These are phyloP conservation scores for Rhegmatorhina hoffmannsi DNA, from an alignment of 2,113 vertebrate species.

Conservation along the genomic window DNA sequence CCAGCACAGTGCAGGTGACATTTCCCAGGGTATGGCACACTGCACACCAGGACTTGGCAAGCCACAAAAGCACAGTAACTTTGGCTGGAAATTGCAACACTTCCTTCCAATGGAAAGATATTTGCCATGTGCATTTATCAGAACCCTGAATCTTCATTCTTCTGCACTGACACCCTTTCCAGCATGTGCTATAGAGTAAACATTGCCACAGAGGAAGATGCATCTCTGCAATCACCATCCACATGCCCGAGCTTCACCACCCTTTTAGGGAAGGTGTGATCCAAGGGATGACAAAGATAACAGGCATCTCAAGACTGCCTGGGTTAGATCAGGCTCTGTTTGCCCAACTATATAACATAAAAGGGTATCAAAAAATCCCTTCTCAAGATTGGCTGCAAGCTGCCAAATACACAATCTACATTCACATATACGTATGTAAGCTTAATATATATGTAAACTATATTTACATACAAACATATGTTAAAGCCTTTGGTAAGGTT, in stretches of 20 bases:
- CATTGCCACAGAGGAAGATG: neutral
- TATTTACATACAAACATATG: neutral
- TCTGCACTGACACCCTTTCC: neutral
- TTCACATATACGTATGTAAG: neutral
- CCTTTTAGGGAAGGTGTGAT: neutral
- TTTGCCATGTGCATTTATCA: accelerated
- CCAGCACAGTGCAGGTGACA: accelerated
- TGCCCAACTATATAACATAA: neutral
- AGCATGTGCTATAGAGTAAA: neutral
- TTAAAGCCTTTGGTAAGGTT: neutral
- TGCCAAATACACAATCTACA: neutral
- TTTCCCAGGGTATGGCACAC: neutral
- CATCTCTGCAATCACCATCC: neutral
- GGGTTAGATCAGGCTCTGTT: neutral
- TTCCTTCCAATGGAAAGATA: neutral
- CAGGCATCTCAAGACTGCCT: neutral
- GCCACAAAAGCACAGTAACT: neutral
- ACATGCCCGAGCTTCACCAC: neutral
- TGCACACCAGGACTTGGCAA: neutral
- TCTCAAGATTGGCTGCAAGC: neutral
- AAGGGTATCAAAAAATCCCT: neutral
- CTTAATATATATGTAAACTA: neutral
- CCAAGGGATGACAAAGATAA: neutral
- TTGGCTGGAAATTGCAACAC: neutral
- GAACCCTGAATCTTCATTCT: neutral